These are phyloP conservation scores for Scatophagus argus DNA, from an alignment of 2,113 vertebrate genomes.

Conservation along the genomic window DNA sequence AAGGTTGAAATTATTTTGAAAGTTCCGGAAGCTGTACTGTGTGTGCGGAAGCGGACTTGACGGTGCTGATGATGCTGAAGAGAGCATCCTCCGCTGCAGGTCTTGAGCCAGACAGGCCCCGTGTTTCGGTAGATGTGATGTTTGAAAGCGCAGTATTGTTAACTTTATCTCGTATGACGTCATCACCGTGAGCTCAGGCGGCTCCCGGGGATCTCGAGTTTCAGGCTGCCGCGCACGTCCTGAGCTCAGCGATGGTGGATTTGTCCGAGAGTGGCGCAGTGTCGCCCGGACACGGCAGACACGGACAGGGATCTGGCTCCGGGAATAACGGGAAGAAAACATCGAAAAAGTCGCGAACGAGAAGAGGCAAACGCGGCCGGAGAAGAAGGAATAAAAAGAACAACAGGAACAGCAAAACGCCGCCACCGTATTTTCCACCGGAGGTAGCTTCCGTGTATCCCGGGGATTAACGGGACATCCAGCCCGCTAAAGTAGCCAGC, in stretches of 20 bases:
- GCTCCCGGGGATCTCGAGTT: not conserved
- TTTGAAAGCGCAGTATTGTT: not conserved
- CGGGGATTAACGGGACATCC: slow-evolving; percentile 14
- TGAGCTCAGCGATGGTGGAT: slow-evolving; percentile 68
- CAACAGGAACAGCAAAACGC: slow-evolving; percentile 79
- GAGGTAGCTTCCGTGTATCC: slow-evolving; percentile 83
- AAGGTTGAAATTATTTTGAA: slow-evolving; percentile 38
- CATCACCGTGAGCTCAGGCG: not conserved
- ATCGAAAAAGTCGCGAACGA: slow-evolving; percentile 71
- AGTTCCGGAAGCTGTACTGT: slow-evolving; percentile 24
- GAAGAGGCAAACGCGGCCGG: slow-evolving; percentile 84
- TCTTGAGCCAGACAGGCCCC: not conserved
- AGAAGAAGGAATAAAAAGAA: slow-evolving; percentile 81
- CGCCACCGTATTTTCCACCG: slow-evolving; percentile 92
- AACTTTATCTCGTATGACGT: fast-evolving
- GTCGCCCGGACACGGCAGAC: slow-evolving; percentile 49
- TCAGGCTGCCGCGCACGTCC: not conserved
- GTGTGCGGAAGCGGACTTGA: fast-evolving
- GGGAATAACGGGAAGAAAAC: slow-evolving; percentile 58
- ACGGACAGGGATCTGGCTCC: slow-evolving; percentile 71
- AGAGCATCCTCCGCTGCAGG: slow-evolving; percentile 56
- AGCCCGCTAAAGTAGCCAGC: slow-evolving; percentile 19
- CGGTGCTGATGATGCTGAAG: slow-evolving; percentile 64
- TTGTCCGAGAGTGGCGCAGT: slow-evolving; percentile 34
- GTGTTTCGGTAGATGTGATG: not conserved